phyloP scores from a whole-genome alignment of 2,888 invertebrate species.

The Apoda limacodes region DNA sequence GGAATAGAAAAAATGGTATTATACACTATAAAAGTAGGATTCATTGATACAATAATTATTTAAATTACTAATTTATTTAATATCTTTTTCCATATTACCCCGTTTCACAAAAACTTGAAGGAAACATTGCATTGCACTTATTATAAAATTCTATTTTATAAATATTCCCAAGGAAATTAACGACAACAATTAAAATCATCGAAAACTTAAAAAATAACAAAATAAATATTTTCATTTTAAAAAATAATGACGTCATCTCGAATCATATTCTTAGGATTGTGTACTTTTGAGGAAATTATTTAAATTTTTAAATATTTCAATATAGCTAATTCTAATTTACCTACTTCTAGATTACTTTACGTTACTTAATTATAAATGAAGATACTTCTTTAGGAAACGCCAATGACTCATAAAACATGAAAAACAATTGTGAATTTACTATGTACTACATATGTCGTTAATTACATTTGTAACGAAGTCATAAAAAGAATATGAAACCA shows the following conservation, averaged over 20 bases:
- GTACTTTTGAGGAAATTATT: too few species aligned
- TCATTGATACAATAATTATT: constrained; percentile 17
- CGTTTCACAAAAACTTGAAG: constrained; percentile 18
- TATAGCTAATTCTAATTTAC: too few species aligned
- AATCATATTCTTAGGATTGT: constrained; percentile 32
- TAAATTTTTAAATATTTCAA: too few species aligned
- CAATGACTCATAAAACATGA: too few species aligned
- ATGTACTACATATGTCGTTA: too few species aligned
- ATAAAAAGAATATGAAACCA: too few species aligned
- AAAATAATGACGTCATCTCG: constrained; percentile 31
- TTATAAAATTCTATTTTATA: constrained; percentile 48
- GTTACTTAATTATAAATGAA: too few species aligned
- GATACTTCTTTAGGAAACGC: too few species aligned
- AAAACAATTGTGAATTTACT: too few species aligned
- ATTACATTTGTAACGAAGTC: too few species aligned
- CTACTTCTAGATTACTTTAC: too few species aligned
- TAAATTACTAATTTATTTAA: constrained; percentile 15
- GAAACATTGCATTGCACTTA: constrained; percentile 39
- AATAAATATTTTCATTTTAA: constrained; percentile 58
- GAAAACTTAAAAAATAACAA: constrained; percentile 67
- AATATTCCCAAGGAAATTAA: constrained; percentile 66
- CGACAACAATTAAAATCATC: constrained; percentile 66
- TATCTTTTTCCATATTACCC: constrained; percentile 11
- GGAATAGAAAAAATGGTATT: constrained; percentile 55
- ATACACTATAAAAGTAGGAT: constrained; percentile 49